Base-by-base conservation (phyloP, 1,140 invertebrate species). In the Acromyrmex heyeri region DNA sequence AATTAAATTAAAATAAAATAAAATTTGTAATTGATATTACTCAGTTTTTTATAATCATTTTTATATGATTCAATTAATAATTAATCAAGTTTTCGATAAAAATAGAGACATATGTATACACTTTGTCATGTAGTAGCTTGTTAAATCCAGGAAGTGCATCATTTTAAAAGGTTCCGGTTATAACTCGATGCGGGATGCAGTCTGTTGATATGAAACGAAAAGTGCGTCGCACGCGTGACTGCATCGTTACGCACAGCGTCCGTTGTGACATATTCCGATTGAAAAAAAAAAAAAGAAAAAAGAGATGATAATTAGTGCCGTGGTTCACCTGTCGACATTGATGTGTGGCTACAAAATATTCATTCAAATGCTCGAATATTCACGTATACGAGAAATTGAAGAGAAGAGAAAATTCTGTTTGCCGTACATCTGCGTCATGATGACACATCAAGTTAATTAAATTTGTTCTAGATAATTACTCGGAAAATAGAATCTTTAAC, bases 91-190 rank as follows among this genome's bases (percentile, higher is more conserved):
- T 44, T 38, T 78, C 24, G 59, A 24, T 30, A 21, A 65, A 48
- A 64, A 67, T 14, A 24, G 14, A 8, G 8, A 24, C 6, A 67
- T 12, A 16, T 14, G 6, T 8, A 5, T 6, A 21, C 10, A 44
- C 34, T 67, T 69, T 21, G 10, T 5, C 24, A 6, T 62, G 24
- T 64, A 78, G 16, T 30, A 61, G 38, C 21, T 65, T 48, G 76
- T 78, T 78, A 82, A 82, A 70, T 82, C n/a, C 78, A 59, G 78
- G 78, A 82, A 82, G 78, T 57, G 59, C 65, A 27, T 72, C 4
- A 72, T 82, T 82, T 82, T 72, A 75, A 76, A 72, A 75, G 57
- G 67, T 85, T 85, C 38, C 24, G 79, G 69, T 83, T 83, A 75
- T 83, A 73, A 75, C 61, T 83, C 34, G 21, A 55, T 53, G 38